Evolutionary conservation across 2,113 vertebrate genomes (phyloP), one percentile per base, ranked within the genome.

Genomic region (Halcyon senegalensis): DNA sequence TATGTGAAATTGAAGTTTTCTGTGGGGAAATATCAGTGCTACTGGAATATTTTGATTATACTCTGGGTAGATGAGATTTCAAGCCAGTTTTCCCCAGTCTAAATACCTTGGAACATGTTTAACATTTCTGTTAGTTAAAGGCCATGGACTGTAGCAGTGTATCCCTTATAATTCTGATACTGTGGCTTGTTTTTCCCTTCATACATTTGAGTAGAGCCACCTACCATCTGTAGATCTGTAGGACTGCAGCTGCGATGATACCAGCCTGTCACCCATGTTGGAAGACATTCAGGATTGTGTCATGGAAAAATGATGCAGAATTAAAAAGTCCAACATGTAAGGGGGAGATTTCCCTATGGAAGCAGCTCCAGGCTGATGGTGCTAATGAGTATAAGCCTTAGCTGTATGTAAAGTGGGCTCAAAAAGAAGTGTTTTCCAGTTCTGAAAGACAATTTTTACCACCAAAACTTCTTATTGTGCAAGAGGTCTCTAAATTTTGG

Each of bases 141-240:
- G 37, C 33, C 44, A 13, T 19, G 33, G 8, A 7, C 1, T 48
- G 25, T 66, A 72, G 19, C 4, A 60, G 16, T 6, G 12, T 24
- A 11, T 35, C 39, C 9, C 19, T 88, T 30, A 0, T 28, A 12
- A 5, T 0, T 56, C 5, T 3, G 6, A 33, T 13, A 1, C 17
- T 8, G 15, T 53, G 24, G 2, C 1, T 41, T 70, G 18, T 23
- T 59, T 33, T 48, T 23, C 63, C 48, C 23, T 39, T 7, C 2
- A 7, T 3, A 41, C 4, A 6, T n/a, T 1, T 0, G 11, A 6
- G 24, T 11, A 59, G 24, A 31, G 20, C 7, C 46, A 21, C 8
- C 14, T 20, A 16, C 10, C 16, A 41, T 12, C 16, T 1, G 2
- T 5, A 6, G 81, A n/a, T 37, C 48, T 66, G 14, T 28, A 30